Conservation (phyloP, 2,113 vertebrate species). For the Callopanchax toddi region DNA sequence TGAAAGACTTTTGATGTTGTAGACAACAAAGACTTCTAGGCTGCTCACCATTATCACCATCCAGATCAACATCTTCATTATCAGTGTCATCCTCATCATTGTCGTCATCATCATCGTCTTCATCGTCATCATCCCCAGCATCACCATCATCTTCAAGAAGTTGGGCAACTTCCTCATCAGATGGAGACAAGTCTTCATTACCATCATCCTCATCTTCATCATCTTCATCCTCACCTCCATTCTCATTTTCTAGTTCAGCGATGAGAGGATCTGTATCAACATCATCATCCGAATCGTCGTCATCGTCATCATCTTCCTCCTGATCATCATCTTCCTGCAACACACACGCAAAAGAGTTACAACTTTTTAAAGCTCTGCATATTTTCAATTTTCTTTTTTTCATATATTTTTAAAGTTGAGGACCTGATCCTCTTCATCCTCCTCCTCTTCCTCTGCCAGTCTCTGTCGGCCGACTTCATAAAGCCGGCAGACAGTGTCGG, state of each 20-base stretch:
- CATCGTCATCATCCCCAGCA: slow-evolving; percentile 88
- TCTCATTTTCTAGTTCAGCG: slow-evolving; percentile 92
- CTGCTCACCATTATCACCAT: slow-evolving; percentile 93
- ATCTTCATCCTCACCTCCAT: slow-evolving; percentile 83
- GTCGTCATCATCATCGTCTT: slow-evolving; percentile 50
- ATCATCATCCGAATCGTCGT: slow-evolving; percentile 94
- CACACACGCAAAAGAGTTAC: slow-evolving; percentile 18
- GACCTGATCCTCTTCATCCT: slow-evolving; percentile 98
- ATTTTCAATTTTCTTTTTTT: too few species aligned
- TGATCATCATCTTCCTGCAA: slow-evolving; percentile 83
- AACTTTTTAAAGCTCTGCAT: too few species aligned
- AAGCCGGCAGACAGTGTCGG: slow-evolving; percentile 96
- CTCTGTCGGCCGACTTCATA: slow-evolving; percentile 97
- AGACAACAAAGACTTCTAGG: not conserved
- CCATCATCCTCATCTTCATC: slow-evolving; percentile 87
- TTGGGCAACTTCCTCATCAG: slow-evolving; percentile 91
- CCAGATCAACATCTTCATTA: slow-evolving; percentile 87
- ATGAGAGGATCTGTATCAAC: slow-evolving; percentile 92
- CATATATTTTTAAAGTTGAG: too few species aligned
- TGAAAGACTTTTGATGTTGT: not conserved
- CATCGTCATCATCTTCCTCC: slow-evolving; percentile 92
- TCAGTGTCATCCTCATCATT: slow-evolving; percentile 84
- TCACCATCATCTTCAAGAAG: slow-evolving; percentile 91
- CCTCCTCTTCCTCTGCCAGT: slow-evolving; percentile 96
- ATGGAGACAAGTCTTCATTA: slow-evolving; percentile 91